Percentiles rank a stretch among this genome's conserved stretches.
These are phyloP conservation scores for Sebastes cheni DNA, from an alignment of 2,797 vertebrate species.

Conservation along the genomic window DNA sequence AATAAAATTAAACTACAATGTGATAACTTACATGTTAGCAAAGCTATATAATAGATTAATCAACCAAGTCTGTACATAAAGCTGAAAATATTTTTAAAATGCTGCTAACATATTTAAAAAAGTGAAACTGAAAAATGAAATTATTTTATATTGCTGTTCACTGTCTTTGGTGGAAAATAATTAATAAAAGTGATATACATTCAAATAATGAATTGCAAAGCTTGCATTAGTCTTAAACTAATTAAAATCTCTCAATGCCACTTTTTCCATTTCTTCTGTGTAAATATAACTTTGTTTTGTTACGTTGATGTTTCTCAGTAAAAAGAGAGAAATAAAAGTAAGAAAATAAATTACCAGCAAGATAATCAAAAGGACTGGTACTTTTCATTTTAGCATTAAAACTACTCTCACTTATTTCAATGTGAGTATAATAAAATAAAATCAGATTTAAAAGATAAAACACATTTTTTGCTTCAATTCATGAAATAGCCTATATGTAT, in stretches of 20 bases:
- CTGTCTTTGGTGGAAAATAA: neutral
- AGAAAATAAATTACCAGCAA: neutral
- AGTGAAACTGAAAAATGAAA: no score
- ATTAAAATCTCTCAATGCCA: neutral
- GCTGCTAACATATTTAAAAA: neutral
- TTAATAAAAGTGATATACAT: neutral
- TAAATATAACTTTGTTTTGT: neutral
- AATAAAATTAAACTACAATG: neutral
- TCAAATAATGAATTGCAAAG: neutral
- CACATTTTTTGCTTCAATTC: neutral
- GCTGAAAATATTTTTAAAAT: neutral
- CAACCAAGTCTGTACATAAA: neutral
- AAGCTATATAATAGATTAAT: neutral
- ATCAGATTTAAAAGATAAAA: neutral
- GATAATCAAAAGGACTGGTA: neutral
- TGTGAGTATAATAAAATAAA: neutral
- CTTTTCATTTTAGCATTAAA: neutral
- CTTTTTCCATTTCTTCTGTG: neutral
- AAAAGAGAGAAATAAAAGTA: neutral
- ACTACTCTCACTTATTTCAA: neutral
- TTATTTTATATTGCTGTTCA: neutral
- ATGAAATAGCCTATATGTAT: neutral
- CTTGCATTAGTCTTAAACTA: neutral
- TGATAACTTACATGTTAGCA: neutral
- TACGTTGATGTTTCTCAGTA: neutral